phyloP scores from a whole-genome alignment of 2,113 vertebrate genomes.

The Myxocyprinus asiaticus region DNA sequence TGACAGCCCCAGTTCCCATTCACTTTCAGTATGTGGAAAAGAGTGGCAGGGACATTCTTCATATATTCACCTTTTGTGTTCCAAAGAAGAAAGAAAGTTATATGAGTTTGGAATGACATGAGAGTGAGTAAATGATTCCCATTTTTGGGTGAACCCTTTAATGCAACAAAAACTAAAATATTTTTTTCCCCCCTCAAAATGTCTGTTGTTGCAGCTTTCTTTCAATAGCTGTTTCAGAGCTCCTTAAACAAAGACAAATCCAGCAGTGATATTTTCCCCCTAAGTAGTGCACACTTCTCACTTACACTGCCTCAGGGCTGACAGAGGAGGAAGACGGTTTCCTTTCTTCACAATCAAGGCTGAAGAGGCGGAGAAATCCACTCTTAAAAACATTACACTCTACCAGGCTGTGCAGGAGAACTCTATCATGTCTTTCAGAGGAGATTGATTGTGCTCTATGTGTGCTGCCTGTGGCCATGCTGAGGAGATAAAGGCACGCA shows the following conservation, averaged over 20 bases:
- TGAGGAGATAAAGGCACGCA: constrained; percentile 17
- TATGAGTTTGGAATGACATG: too few species aligned
- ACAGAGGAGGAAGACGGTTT: constrained; percentile 24
- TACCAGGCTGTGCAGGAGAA: constrained; percentile 30
- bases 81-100: too few species aligned
- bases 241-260: neutral
- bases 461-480: constrained; percentile 17
- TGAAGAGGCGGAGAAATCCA: constrained; percentile 38
- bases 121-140: too few species aligned
- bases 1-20: too few species aligned
- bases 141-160: neutral
- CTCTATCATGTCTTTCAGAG: constrained; percentile 32
- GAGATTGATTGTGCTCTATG: constrained; percentile 57
- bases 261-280: neutral
- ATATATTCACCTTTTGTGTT: too few species aligned
- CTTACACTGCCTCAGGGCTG: constrained; percentile 47
- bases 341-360: constrained; percentile 41
- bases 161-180: neutral
- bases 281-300: constrained; percentile 13
- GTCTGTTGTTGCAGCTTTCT: neutral
- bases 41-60: too few species aligned
- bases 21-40: too few species aligned
- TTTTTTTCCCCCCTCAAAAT: neutral
- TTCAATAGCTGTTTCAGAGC: neutral
- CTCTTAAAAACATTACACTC: constrained; percentile 23